Percentiles rank a stretch among this genome's conserved stretches.
phyloP scores from a whole-genome alignment of 2,113 vertebrate genomes.

The Cyprinodon variegatus region DNA sequence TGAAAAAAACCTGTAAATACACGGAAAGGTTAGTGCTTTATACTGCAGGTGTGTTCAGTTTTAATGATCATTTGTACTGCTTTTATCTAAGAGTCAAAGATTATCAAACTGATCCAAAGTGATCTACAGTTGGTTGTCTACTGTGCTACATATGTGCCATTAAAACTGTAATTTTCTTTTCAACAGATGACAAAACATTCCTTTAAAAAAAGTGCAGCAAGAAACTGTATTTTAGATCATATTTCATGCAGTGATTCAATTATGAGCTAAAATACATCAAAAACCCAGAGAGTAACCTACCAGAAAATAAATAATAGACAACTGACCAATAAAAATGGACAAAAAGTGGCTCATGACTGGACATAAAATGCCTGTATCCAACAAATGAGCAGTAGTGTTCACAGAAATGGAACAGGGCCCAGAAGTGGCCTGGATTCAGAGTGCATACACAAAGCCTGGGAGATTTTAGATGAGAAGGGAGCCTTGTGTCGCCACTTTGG shows the following conservation, averaged over 20 bases:
- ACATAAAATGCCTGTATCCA: neutral
- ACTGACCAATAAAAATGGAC: neutral
- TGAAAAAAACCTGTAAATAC: no score
- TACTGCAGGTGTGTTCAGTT: no score
- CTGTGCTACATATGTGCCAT: no score
- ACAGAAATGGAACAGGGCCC: neutral
- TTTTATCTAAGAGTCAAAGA: no score
- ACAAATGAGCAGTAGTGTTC: neutral
- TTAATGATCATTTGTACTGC: no score
- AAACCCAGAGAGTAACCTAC: neutral
- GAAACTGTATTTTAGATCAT: neutral
- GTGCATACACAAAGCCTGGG: neutral
- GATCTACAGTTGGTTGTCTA: no score
- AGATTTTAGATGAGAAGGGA: neutral
- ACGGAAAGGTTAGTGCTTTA: no score
- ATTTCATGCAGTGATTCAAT: neutral
- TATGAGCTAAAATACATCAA: neutral
- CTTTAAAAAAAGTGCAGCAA: neutral
- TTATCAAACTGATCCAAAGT: no score
- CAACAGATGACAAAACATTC: no score
- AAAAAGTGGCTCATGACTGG: neutral
- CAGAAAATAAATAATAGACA: slow-evolving; percentile 1
- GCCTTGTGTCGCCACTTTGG: slow-evolving; percentile 60
- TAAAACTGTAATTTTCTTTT: no score
- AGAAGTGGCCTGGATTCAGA: neutral